These are phyloP conservation scores for Leucoptera coffeella DNA, from an alignment of 2,888 invertebrate genomes.

Conservation along the genomic window DNA sequence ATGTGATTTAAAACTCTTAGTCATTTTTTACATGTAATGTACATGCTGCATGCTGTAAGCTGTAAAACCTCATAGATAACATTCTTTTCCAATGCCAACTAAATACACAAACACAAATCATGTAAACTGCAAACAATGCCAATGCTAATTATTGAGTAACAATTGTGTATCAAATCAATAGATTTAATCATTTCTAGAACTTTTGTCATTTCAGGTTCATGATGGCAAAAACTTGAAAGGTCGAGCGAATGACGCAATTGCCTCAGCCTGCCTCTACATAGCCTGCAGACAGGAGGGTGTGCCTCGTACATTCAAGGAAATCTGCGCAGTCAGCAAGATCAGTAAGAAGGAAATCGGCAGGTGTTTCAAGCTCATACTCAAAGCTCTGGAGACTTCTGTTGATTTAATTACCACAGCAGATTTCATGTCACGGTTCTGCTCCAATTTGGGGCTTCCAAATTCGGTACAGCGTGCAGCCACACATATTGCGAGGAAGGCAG, in stretches of 20 bases:
- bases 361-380: slow-evolving; percentile 94
- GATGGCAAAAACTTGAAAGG: slow-evolving; percentile 95
- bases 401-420: slow-evolving; percentile 97
- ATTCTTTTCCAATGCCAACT: no score
- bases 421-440: slow-evolving; percentile 98
- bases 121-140: no score
- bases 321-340: slow-evolving; percentile 97
- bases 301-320: slow-evolving; percentile 98
- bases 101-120: no score
- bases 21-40: no score
- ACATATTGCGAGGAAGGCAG: slow-evolving; percentile 93
- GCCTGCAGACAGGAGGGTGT: slow-evolving; percentile 98
- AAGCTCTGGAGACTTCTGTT: slow-evolving; percentile 93
- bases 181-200: no score
- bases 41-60: no score
- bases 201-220: slow-evolving; percentile 56
- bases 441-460: slow-evolving; percentile 83
- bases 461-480: slow-evolving; percentile 92
- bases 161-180: no score
- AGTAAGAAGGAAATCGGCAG: slow-evolving; percentile 99
- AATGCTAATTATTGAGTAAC: no score
- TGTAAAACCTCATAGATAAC: no score
- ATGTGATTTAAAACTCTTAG: no score
- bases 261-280: slow-evolving; percentile 97
- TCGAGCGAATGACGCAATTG: slow-evolving; percentile 95